These are phyloP conservation scores for Papio anubis DNA, from an alignment of 2,113 vertebrate species.

Conservation along the genomic window DNA sequence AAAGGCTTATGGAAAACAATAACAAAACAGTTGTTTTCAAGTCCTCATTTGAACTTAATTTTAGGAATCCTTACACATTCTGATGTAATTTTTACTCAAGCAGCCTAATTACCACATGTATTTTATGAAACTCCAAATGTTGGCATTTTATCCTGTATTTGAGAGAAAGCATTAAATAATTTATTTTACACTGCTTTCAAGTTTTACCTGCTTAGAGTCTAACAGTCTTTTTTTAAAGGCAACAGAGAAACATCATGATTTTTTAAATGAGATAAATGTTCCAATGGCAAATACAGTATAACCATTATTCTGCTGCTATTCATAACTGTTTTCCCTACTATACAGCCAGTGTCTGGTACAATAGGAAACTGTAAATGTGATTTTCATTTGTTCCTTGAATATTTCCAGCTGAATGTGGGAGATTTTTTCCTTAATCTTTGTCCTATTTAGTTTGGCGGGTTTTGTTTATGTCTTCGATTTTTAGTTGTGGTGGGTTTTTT, in stretches of 20 bases:
- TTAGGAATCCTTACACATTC: not conserved
- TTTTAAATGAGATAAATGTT: slow-evolving; percentile 6
- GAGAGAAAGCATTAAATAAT: slow-evolving; percentile 43
- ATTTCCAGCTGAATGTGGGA: not conserved
- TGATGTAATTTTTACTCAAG: not conserved
- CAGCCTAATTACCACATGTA: not conserved
- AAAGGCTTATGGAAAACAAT: not conserved
- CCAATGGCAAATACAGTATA: not conserved
- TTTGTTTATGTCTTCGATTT: not conserved
- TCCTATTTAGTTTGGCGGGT: not conserved
- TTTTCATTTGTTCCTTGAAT: slow-evolving; percentile 9
- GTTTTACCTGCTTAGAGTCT: slow-evolving; percentile 5
- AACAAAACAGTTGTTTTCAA: not conserved
- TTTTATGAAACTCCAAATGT: slow-evolving; percentile 42
- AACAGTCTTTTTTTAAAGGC: slow-evolving; percentile 44
- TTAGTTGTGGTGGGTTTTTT: not conserved
- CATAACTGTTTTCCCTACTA: not conserved
- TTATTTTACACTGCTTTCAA: slow-evolving; percentile 41
- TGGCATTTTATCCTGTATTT: slow-evolving; percentile 41
- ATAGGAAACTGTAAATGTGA: not conserved
- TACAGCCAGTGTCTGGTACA: not conserved
- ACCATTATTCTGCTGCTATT: not conserved
- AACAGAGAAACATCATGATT: slow-evolving; percentile 24
- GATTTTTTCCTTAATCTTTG: slow-evolving; percentile 1
- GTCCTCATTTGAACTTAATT: not conserved